Percentiles rank a stretch among this genome's conserved stretches.
phyloP scores from a whole-genome alignment of 2,797 vertebrate species.

The Peromyscus nudipes region DNA sequence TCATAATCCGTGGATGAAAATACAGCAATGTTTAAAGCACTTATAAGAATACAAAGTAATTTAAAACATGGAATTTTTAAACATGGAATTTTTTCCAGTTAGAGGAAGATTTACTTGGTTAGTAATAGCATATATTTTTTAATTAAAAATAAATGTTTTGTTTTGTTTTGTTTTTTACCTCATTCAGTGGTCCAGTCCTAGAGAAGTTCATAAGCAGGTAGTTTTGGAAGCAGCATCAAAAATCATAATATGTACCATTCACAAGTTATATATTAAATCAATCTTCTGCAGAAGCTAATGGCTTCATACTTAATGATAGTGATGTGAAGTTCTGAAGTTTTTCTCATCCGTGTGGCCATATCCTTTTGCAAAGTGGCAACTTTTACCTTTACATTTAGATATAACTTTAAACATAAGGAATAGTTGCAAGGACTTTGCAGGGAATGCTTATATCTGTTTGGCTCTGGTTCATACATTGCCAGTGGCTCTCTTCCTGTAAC shows the following conservation, averaged over 20 bases:
- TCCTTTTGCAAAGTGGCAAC: neutral
- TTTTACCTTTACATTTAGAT: constrained; percentile 36
- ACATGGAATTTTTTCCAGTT: neutral
- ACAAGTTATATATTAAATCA: constrained; percentile 11
- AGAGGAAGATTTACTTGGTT: neutral
- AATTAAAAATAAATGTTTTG: neutral
- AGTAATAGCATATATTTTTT: neutral
- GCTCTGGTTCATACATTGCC: neutral
- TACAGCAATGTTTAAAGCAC: constrained; percentile 17
- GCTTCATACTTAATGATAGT: neutral
- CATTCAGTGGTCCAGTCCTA: neutral
- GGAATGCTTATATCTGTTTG: neutral
- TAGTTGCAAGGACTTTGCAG: neutral
- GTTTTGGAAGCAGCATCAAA: neutral
- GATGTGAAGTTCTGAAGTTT: neutral
- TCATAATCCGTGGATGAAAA: constrained; percentile 20
- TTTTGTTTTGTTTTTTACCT: neutral
- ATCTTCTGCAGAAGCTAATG: neutral
- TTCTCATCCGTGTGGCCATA: neutral
- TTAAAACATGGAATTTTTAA: neutral
- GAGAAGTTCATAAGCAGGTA: neutral
- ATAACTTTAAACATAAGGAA: neutral
- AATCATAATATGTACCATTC: neutral
- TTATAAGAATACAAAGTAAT: neutral
- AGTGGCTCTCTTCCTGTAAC: neutral